A percentile compares a stretch with the other conserved stretches of the same genome.
These are phyloP conservation scores for Lasaia peninsularis DNA, from an alignment of 1,140 invertebrate species.

Conservation along the genomic window DNA sequence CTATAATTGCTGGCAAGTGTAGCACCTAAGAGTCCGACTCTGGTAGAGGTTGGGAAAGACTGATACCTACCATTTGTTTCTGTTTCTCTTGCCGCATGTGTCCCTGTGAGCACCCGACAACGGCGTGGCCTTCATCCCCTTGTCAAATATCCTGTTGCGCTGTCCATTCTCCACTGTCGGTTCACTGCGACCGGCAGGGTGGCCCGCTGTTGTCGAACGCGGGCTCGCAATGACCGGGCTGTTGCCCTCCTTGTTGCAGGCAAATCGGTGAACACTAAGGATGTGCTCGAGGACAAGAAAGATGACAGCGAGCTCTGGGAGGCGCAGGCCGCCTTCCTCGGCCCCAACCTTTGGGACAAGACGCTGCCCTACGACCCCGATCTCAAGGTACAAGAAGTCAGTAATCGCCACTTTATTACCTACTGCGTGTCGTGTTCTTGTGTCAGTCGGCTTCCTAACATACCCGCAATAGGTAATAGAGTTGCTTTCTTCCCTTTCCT, in stretches of 20 bases:
- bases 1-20: too few species aligned
- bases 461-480: conserved; percentile 63
- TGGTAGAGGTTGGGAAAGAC: too few species aligned
- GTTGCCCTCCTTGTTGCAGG: conserved; percentile 74
- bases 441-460: conserved; percentile 40
- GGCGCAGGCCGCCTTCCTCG: conserved; percentile 94
- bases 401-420: conserved; percentile 75
- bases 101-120: conserved; percentile 18
- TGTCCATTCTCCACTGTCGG: background rate
- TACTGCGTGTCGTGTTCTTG: conserved; percentile 65
- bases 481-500: conserved; percentile 26
- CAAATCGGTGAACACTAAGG: conserved; percentile 81
- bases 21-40: too few species aligned
- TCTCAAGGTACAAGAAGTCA: conserved; percentile 92
- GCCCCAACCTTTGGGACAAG: conserved; percentile 96
- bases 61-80: background rate
- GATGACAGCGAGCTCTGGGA: conserved; percentile 92
- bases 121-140: conserved; percentile 15
- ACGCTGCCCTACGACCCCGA: conserved; percentile 92
- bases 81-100: conserved; percentile 16
- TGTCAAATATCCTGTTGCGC: background rate
- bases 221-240: conserved; percentile 47
- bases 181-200: conserved; percentile 10
- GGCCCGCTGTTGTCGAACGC: conserved; percentile 25
- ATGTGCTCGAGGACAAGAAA: conserved; percentile 86